These are phyloP conservation scores for Polydesmus complanatus DNA, from an alignment of 2,888 invertebrate species.

Conservation along the genomic window DNA sequence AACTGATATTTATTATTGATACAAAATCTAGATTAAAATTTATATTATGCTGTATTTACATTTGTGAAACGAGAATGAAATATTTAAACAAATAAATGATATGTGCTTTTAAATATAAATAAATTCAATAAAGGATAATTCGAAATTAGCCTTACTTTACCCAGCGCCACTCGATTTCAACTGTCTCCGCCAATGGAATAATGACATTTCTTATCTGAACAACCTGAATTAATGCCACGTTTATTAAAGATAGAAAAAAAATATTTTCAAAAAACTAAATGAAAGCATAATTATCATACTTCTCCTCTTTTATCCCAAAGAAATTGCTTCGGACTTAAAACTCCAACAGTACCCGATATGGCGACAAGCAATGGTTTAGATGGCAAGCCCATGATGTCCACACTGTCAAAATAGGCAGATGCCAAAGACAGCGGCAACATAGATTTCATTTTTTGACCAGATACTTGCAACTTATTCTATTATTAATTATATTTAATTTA, in stretches of 20 bases:
- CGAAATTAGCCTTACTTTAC: no score
- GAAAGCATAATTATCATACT: neutral
- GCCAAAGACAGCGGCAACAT: slow-evolving; percentile 4
- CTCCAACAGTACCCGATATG: slow-evolving; percentile 9
- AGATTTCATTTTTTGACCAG: slow-evolving; percentile 10
- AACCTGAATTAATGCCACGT: slow-evolving; percentile 5
- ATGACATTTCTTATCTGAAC: slow-evolving; percentile 4
- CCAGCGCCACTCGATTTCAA: slow-evolving; percentile 15
- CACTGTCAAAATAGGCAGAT: slow-evolving; percentile 10
- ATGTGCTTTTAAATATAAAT: no score
- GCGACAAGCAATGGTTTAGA: slow-evolving; percentile 3
- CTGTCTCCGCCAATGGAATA: slow-evolving; percentile 13
- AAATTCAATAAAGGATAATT: no score
- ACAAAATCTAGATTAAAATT: no score
- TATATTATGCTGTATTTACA: no score
- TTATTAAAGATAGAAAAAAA: neutral
- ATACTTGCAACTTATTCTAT: slow-evolving; percentile 9
- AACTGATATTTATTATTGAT: no score
- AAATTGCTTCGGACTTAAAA: slow-evolving; percentile 8
- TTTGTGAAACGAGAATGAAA: no score
- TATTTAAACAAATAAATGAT: no score
- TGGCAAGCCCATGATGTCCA: slow-evolving; percentile 13
- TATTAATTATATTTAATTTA: neutral
- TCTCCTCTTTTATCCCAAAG: slow-evolving; percentile 7
- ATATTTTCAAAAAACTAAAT: neutral